phyloP scores from a whole-genome alignment of 2,797 vertebrate species.

The Chelonia mydas region DNA sequence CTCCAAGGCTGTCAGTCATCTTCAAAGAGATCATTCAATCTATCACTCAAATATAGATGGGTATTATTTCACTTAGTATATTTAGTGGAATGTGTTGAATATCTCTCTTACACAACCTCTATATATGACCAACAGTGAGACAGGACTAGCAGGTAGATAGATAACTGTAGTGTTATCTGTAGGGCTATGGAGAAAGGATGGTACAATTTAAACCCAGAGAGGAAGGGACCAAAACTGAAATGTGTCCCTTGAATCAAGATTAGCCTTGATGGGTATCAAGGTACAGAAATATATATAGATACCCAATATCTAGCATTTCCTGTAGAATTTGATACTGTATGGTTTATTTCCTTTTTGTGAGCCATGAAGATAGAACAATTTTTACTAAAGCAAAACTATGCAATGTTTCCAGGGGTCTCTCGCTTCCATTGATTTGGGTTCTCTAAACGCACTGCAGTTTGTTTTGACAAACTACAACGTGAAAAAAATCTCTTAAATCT shows the following conservation, averaged over 20 bases:
- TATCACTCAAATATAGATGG: background rate
- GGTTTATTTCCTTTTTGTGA: background rate
- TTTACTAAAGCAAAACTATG: conserved; percentile 14
- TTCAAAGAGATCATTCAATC: conserved; percentile 9
- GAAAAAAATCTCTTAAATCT: too few relatives aligned
- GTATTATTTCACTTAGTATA: background rate
- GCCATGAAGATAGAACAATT: background rate
- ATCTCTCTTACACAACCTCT: background rate
- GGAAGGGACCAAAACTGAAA: background rate
- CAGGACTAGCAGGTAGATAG: background rate
- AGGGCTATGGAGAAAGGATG: background rate
- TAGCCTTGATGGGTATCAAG: background rate
- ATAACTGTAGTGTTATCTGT: background rate
- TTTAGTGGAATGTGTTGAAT: background rate
- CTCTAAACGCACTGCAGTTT: conserved; percentile 1
- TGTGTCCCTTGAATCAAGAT: background rate
- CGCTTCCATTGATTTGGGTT: background rate
- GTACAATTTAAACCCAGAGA: background rate
- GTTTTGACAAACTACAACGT: conserved; percentile 10
- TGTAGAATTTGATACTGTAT: background rate
- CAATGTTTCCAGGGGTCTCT: background rate
- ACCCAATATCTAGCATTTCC: background rate
- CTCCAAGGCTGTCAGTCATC: background rate
- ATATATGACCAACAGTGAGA: background rate
- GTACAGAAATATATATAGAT: background rate